Percentiles rank a stretch among this genome's conserved stretches.
Conservation (phyloP, 1,140 invertebrate genomes). For the Leguminivora glycinivorella region DNA sequence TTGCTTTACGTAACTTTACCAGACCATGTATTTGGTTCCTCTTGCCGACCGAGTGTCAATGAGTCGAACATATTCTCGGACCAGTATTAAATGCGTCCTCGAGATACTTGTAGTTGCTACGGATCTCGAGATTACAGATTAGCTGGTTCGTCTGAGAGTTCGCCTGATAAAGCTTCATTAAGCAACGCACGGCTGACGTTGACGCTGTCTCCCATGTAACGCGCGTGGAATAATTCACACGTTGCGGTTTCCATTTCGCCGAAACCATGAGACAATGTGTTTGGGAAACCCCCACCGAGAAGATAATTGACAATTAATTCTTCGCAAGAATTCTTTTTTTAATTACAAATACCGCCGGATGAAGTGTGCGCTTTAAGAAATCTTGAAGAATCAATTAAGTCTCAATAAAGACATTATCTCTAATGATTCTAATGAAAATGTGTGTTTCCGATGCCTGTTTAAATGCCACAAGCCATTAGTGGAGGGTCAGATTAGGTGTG, state of each 20-base stretch:
- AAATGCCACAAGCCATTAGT: background rate
- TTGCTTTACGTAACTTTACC: conserved; percentile 20
- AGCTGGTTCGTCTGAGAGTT: background rate
- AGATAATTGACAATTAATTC: background rate
- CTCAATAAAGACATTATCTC: background rate
- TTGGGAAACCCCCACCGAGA: conserved; percentile 1
- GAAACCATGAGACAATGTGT: conserved; percentile 22
- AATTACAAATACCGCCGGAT: background rate
- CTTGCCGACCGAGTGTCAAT: too few relatives aligned
- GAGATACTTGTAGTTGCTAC: background rate
- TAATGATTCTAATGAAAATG: background rate
- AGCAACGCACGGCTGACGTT: background rate
- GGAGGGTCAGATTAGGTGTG: background rate
- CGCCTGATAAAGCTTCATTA: background rate
- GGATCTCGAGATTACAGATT: background rate
- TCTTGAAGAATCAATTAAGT: background rate
- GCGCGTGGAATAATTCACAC: conserved; percentile 26
- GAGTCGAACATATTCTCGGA: background rate
- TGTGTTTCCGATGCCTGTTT: background rate
- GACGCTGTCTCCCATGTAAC: conserved; percentile 6
- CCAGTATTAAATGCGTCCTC: background rate
- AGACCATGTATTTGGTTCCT: background rate
- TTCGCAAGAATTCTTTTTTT: background rate
- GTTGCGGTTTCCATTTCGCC: conserved; percentile 23
- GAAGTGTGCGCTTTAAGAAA: background rate